phyloP scores from a whole-genome alignment of 2,888 invertebrate genomes.

The Drosophila nigricruria region DNA sequence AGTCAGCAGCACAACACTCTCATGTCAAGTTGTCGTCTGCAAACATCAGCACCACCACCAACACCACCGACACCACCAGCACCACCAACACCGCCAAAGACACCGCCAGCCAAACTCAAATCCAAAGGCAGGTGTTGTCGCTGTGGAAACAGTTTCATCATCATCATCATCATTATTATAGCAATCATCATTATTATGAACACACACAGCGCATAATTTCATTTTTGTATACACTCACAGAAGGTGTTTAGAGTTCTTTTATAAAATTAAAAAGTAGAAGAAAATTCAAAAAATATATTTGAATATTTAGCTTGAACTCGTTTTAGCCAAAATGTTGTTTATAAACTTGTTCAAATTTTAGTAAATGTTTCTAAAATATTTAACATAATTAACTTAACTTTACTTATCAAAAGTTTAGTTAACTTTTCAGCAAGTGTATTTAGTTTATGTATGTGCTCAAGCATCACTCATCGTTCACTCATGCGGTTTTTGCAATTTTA shows the following conservation, averaged over 20 bases:
- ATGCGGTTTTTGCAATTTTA: conserved; percentile 10
- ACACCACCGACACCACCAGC: conserved; percentile 33
- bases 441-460: neutral
- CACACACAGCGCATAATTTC: conserved; percentile 33
- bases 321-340: neutral
- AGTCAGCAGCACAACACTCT: conserved; percentile 71
- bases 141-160: conserved; percentile 25
- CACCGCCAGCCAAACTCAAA: conserved; percentile 31
- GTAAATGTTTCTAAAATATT: no score
- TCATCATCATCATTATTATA: conserved; percentile 21
- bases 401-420: neutral
- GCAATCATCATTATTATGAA: conserved; percentile 33
- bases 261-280: neutral
- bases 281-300: no score
- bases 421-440: conserved; percentile 1
- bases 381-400: neutral
- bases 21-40: conserved; percentile 70
- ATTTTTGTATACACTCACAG: conserved; percentile 10
- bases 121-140: conserved; percentile 23
- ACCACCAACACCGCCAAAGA: conserved; percentile 4
- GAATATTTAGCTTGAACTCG: neutral
- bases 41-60: conserved; percentile 38
- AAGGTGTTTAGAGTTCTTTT: neutral
- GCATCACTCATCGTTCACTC: conserved; percentile 14
- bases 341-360: neutral